Evolutionary conservation across 1,140 invertebrate genomes (phyloP).

Genomic region (Hetaerina americana): DNA sequence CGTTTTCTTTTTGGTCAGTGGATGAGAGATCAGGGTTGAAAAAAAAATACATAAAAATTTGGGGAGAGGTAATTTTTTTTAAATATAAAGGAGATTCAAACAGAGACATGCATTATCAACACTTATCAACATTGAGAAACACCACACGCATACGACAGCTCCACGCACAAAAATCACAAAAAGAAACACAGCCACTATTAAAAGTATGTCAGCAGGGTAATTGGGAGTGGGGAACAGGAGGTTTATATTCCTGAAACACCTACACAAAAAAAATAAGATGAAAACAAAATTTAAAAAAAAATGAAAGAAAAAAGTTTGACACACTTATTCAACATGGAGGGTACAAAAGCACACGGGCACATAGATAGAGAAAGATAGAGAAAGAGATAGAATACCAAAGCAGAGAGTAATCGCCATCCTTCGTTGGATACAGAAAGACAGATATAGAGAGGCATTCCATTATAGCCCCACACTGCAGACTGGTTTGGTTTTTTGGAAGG

Average conservation of each 20-base stretch:
- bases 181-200: neutral
- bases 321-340: neutral
- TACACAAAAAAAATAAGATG: neutral
- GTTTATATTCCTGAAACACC: neutral
- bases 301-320: neutral
- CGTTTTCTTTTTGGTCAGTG: neutral
- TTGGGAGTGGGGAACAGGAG: neutral
- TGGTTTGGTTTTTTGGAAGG: neutral
- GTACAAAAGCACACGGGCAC: slow-evolving; percentile 1
- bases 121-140: neutral
- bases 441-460: neutral
- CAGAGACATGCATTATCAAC: neutral
- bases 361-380: slow-evolving; percentile 9
- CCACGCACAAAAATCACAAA: neutral
- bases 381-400: slow-evolving; percentile 6
- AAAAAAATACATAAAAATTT: neutral
- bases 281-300: neutral
- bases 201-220: neutral
- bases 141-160: neutral
- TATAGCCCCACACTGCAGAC: neutral
- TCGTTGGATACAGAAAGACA: neutral
- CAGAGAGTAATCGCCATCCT: neutral
- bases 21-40: neutral
- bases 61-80: neutral
- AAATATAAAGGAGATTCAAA: neutral